Percentiles rank a stretch among this genome's conserved stretches.
phyloP scores from a whole-genome alignment of 1,140 invertebrate genomes.

The Caenorhabditis brenneri region DNA sequence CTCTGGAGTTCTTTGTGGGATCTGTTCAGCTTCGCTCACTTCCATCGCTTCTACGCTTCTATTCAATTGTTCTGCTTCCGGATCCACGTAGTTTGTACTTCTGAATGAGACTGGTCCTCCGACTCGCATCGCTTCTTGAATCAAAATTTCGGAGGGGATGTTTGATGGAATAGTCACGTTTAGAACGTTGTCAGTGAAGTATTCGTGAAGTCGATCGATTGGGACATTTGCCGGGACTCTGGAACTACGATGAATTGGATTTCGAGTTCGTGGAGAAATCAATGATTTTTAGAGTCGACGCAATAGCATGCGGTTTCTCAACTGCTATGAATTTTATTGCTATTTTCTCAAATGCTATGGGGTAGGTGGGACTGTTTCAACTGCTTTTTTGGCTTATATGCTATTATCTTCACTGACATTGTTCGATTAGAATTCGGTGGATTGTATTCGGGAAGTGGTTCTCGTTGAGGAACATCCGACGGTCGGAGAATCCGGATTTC shows the following conservation, averaged over 20 bases:
- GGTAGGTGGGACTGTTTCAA: too few relatives aligned
- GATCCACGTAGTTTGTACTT: conserved; percentile 12
- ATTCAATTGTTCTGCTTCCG: neutral
- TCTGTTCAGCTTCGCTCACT: neutral
- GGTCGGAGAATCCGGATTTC: neutral
- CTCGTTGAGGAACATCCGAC: conserved; percentile 1
- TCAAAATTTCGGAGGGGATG: neutral
- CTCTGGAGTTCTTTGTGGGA: neutral
- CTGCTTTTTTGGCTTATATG: too few relatives aligned
- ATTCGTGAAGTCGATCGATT: neutral
- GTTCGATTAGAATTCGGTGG: neutral
- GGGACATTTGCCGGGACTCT: neutral
- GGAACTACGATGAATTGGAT: neutral
- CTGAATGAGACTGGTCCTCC: neutral
- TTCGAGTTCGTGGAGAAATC: too few relatives aligned
- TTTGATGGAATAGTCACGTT: neutral
- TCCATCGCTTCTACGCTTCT: neutral
- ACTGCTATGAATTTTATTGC: too few relatives aligned
- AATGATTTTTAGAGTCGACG: too few relatives aligned
- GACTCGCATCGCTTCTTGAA: neutral
- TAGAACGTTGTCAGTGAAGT: neutral
- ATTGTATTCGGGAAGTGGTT: neutral
- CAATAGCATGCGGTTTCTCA: too few relatives aligned
- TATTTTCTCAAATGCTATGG: too few relatives aligned
- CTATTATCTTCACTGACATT: neutral